A percentile compares a stretch with the other conserved stretches of the same genome.
phyloP scores from a whole-genome alignment of 2,888 invertebrate species.

The Sepiola atlantica region DNA sequence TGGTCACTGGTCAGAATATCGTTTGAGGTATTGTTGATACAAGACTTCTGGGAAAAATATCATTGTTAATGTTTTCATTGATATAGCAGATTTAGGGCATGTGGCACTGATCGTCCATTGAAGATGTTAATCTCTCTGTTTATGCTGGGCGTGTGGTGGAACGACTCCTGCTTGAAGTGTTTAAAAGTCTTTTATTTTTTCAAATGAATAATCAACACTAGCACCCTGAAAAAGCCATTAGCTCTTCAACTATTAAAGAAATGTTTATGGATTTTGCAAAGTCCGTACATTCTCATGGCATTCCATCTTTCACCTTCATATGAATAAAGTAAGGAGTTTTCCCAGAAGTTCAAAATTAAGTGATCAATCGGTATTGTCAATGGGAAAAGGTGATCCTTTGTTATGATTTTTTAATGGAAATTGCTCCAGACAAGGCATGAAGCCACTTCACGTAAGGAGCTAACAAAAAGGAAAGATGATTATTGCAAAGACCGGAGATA shows the following conservation, averaged over 20 bases:
- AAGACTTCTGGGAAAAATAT: background rate
- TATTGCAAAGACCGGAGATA: too few relatives aligned
- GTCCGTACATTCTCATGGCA: too few relatives aligned
- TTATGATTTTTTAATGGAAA: too few relatives aligned
- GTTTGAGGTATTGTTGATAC: background rate
- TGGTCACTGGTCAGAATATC: background rate
- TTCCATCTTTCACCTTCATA: too few relatives aligned
- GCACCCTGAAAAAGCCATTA: background rate
- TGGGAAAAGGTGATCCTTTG: too few relatives aligned
- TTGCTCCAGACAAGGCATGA: too few relatives aligned
- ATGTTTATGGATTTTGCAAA: too few relatives aligned
- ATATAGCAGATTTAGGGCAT: background rate
- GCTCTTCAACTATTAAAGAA: background rate
- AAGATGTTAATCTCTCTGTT: background rate
- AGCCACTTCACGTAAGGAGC: too few relatives aligned
- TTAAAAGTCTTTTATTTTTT: background rate
- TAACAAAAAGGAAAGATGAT: too few relatives aligned
- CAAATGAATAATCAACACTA: background rate
- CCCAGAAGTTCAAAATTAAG: too few relatives aligned
- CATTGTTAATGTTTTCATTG: background rate
- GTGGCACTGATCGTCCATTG: background rate
- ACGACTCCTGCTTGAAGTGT: background rate
- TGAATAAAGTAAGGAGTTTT: too few relatives aligned
- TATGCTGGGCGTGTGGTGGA: background rate
- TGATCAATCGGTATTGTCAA: too few relatives aligned